phyloP scores from a whole-genome alignment of 2,113 vertebrate species.

The Nansenia antarctica region DNA sequence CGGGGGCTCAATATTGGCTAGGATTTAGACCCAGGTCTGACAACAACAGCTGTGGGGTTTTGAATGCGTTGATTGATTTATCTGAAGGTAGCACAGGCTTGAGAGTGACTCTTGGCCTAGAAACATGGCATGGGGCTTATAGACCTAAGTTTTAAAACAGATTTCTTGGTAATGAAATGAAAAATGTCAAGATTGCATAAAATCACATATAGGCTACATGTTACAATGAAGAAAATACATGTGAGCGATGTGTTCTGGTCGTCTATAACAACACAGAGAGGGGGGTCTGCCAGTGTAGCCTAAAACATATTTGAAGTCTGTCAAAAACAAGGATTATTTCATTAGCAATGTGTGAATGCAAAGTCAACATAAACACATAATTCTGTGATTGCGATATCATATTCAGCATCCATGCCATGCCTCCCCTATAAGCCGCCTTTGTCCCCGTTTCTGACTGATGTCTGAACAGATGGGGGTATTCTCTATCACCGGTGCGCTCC shows the following conservation, averaged over 20 bases:
- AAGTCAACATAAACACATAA: conserved; percentile 7
- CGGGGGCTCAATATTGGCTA: too few relatives aligned
- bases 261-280: too few relatives aligned
- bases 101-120: too few relatives aligned
- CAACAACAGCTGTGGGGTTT: too few relatives aligned
- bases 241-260: too few relatives aligned
- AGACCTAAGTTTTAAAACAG: background rate
- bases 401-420: background rate
- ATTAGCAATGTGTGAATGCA: background rate
- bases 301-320: too few relatives aligned
- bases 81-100: too few relatives aligned
- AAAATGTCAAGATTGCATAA: background rate
- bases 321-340: background rate
- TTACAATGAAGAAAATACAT: background rate
- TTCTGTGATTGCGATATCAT: background rate
- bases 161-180: background rate
- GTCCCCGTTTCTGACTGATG: conserved; percentile 5
- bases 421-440: conserved; percentile 6
- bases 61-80: too few relatives aligned
- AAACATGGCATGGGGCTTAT: too few relatives aligned
- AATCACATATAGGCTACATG: background rate
- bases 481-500: background rate
- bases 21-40: too few relatives aligned
- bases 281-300: too few relatives aligned
- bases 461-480: conserved; percentile 6